Evolutionary conservation across 2,888 invertebrate species (phyloP).

Genomic region (Tetropium fuscum): DNA sequence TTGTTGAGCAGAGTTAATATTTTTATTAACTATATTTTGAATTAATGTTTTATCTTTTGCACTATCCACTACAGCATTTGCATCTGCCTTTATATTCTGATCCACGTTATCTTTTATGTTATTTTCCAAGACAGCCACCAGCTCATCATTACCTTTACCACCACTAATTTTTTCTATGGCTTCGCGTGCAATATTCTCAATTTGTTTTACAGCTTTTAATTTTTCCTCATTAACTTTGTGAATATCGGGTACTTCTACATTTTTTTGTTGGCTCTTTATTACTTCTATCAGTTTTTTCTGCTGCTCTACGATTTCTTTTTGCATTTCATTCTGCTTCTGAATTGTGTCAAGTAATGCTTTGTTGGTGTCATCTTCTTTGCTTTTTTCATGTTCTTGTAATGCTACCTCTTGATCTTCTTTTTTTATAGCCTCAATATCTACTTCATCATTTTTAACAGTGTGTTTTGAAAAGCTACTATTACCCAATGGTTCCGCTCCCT

Average conservation of each 20-base stretch:
- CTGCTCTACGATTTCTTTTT: constrained; percentile 75
- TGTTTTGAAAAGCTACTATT: too few relatives aligned
- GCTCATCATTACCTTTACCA: constrained; percentile 42
- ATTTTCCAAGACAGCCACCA: constrained; percentile 29
- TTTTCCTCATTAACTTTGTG: constrained; percentile 54
- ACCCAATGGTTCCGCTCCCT: neutral
- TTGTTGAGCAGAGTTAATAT: too few relatives aligned
- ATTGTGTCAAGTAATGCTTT: constrained; percentile 72
- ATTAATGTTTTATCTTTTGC: neutral
- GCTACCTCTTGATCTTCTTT: constrained; percentile 65
- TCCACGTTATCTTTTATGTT: constrained; percentile 3
- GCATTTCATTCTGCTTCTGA: constrained; percentile 77
- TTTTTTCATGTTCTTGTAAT: constrained; percentile 58
- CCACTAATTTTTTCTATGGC: constrained; percentile 60
- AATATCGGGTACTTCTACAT: constrained; percentile 43
- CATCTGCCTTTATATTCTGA: neutral
- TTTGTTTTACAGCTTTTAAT: constrained; percentile 60
- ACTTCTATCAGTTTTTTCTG: constrained; percentile 66
- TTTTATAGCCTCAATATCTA: constrained; percentile 65
- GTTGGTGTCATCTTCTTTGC: constrained; percentile 56
- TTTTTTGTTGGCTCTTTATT: constrained; percentile 49
- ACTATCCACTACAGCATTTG: neutral
- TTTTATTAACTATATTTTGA: neutral
- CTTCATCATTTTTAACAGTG: constrained; percentile 60
- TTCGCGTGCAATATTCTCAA: constrained; percentile 59